These are phyloP conservation scores for Lutjanus erythropterus DNA, from an alignment of 2,113 vertebrate species.

Conservation along the genomic window DNA sequence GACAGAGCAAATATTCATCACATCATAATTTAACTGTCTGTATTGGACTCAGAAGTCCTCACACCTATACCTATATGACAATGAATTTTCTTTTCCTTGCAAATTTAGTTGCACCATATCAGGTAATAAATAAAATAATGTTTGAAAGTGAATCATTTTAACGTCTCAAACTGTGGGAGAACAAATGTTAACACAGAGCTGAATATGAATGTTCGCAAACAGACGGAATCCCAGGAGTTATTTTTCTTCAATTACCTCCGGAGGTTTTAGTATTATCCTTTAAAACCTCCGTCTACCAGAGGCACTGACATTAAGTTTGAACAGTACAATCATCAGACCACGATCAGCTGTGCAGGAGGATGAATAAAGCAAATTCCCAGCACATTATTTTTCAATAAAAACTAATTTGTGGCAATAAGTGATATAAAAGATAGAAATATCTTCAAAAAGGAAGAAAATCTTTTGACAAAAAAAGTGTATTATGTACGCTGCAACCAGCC, in stretches of 20 bases:
- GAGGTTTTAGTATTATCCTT: constrained; percentile 37
- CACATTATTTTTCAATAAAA: not conserved
- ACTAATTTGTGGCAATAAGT: not conserved
- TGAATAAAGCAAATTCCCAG: not conserved
- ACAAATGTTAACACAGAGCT: constrained; percentile 69
- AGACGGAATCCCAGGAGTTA: constrained; percentile 7
- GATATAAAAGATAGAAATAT: not conserved
- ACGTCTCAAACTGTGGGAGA: constrained; percentile 1
- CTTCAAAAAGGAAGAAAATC: constrained; percentile 21
- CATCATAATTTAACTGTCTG: not conserved
- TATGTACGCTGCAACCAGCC: constrained; percentile 23
- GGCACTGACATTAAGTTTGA: not conserved
- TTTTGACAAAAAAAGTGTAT: constrained; percentile 4
- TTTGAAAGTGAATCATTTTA: not conserved
- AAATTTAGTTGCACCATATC: not conserved
- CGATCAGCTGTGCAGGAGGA: not conserved
- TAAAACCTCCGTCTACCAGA: constrained; percentile 34
- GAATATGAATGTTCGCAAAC: constrained; percentile 60
- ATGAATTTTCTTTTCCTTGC: not conserved
- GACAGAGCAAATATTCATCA: not conserved
- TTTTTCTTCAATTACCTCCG: constrained; percentile 42
- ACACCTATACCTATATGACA: not conserved
- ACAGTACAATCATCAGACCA: not conserved
- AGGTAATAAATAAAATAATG: not conserved
- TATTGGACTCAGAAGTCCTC: no score